Conservation (phyloP, 2,113 vertebrate species). For the Maccullochella peelii region DNA sequence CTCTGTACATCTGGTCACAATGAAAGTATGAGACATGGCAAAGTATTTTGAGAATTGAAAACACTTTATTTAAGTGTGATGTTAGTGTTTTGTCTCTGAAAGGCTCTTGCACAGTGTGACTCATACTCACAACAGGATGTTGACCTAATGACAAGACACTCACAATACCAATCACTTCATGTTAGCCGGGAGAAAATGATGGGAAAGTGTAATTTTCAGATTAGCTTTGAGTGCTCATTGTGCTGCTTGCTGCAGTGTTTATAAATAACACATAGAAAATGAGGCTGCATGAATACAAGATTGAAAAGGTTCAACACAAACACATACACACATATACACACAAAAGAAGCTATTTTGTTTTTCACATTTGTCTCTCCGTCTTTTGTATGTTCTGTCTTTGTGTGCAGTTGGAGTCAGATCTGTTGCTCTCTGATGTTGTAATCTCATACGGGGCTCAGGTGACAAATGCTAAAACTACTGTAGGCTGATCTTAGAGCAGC, state of each 20-base stretch:
- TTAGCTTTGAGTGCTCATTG: conserved; percentile 8
- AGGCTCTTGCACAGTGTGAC: neutral
- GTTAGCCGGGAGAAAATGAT: neutral
- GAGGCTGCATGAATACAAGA: neutral
- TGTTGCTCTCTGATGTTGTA: conserved; percentile 67
- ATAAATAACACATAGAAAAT: neutral
- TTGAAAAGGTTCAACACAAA: neutral
- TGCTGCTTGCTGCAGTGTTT: neutral
- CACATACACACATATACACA: neutral
- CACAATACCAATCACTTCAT: conserved; percentile 13
- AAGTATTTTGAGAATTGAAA: neutral
- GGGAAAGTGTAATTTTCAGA: conserved; percentile 13
- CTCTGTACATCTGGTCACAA: neutral
- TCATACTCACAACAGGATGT: conserved; percentile 8
- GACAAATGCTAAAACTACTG: conserved; percentile 45
- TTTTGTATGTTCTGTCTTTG: conserved; percentile 53
- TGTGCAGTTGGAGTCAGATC: conserved; percentile 68
- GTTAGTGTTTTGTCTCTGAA: neutral
- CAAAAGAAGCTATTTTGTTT: neutral
- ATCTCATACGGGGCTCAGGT: conserved; percentile 69
- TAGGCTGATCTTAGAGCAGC: conserved; percentile 58
- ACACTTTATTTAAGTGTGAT: neutral
- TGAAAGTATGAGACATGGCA: neutral
- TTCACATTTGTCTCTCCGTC: conserved; percentile 38
- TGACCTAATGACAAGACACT: conserved; percentile 14